These are phyloP conservation scores for Notiomystis cincta DNA, from an alignment of 2,113 vertebrate species.

Conservation along the genomic window DNA sequence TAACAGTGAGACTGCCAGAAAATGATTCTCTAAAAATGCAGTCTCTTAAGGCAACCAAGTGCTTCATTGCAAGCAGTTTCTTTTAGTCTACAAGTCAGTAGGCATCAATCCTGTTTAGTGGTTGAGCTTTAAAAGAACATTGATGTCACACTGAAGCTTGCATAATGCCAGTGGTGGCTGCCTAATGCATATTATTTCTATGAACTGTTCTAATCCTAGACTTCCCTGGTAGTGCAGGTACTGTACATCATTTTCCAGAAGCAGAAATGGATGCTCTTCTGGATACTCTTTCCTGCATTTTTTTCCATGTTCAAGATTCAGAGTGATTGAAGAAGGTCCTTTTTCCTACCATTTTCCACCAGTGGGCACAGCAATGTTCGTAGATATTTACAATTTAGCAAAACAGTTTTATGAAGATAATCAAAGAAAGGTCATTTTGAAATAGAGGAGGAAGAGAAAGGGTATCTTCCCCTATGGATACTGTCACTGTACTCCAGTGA, in stretches of 20 bases:
- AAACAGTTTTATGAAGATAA: not conserved
- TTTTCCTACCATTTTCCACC: not conserved
- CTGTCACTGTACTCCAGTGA: not conserved
- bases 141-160: not conserved
- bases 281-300: not conserved
- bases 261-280: not conserved
- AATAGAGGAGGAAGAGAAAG: not conserved
- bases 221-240: not conserved
- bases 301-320: not conserved
- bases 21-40: not conserved
- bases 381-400: not conserved
- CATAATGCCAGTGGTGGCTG: not conserved
- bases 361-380: fast-evolving
- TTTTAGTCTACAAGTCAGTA: not conserved
- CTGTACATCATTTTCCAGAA: not conserved
- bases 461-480: not conserved
- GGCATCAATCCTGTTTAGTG: not conserved
- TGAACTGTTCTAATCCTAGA: not conserved
- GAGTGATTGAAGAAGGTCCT: not conserved
- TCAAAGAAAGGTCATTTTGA: not conserved
- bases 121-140: not conserved
- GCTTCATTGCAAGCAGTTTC: not conserved
- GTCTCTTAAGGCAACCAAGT: not conserved
- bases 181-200: not conserved
- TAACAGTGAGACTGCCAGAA: not conserved